Evolutionary conservation across 2,113 vertebrate genomes (phyloP).

Genomic region (Camelus dromedarius): DNA sequence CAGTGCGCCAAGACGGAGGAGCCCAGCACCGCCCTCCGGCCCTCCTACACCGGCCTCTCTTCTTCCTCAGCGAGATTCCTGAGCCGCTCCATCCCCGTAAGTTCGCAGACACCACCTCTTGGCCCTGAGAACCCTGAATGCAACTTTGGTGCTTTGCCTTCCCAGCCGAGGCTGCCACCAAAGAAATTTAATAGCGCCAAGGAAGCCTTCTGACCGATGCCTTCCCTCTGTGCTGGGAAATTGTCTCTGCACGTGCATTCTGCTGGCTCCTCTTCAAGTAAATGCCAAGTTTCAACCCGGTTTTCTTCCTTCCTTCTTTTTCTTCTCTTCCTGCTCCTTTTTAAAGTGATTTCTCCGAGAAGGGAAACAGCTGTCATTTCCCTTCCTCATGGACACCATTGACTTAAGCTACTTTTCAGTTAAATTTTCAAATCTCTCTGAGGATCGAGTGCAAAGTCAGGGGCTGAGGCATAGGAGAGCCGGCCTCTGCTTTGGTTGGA

Average conservation of each 20-base stretch:
- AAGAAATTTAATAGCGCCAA: constrained; percentile 63
- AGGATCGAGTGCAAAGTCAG: neutral
- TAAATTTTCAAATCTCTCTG: neutral
- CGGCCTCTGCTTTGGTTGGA: neutral
- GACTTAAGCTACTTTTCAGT: neutral
- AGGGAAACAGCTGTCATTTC: neutral
- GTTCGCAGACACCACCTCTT: constrained; percentile 85
- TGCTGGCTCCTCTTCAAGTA: constrained; percentile 76
- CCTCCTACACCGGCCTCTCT: constrained; percentile 88
- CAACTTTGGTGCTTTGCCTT: constrained; percentile 71
- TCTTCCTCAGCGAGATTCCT: constrained; percentile 91
- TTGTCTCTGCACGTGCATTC: constrained; percentile 57
- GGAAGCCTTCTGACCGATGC: constrained; percentile 69
- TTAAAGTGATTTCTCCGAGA: neutral
- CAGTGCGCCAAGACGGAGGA: constrained; percentile 83
- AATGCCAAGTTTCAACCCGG: constrained; percentile 67
- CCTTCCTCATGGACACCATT: neutral
- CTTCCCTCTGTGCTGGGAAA: constrained; percentile 36
- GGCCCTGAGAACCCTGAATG: constrained; percentile 71
- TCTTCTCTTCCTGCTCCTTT: neutral
- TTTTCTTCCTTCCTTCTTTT: constrained; percentile 48
- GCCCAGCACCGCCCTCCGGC: constrained; percentile 81
- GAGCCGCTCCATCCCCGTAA: constrained; percentile 97
- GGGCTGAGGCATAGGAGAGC: accelerated
- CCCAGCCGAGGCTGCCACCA: constrained; percentile 70